A percentile compares a stretch with the other conserved stretches of the same genome.
Conservation (phyloP, 1,140 invertebrate species). For the Scaptomyza graminum region DNA sequence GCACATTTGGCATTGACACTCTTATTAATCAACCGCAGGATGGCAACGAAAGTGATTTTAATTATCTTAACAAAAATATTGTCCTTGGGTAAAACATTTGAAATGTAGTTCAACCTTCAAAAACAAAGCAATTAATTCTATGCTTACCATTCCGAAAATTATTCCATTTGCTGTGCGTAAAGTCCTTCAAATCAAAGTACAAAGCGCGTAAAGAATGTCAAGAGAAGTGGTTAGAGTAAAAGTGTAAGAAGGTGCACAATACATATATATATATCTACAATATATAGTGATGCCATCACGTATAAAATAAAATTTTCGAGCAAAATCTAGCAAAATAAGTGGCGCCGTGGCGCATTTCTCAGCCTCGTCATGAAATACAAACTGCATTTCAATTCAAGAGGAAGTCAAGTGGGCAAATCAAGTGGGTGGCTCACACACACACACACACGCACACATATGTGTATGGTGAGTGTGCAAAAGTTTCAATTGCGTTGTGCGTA, state of each 20-base stretch:
- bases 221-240: neutral
- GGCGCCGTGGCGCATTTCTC: constrained; percentile 46
- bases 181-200: constrained; percentile 36
- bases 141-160: too few relatives aligned
- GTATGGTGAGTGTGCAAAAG: constrained; percentile 26
- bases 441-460: constrained; percentile 12
- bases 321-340: constrained; percentile 73
- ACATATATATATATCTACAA: neutral
- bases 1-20: too few relatives aligned
- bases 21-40: too few relatives aligned
- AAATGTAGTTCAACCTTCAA: too few relatives aligned
- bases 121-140: too few relatives aligned
- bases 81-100: too few relatives aligned
- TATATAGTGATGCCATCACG: neutral
- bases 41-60: too few relatives aligned
- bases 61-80: too few relatives aligned
- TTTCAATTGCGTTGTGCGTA: constrained; percentile 67
- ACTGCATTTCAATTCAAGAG: constrained; percentile 71
- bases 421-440: constrained; percentile 55
- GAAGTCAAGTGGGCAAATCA: constrained; percentile 61
- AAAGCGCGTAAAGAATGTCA: constrained; percentile 26
- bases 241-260: neutral
- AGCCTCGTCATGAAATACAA: constrained; percentile 26
- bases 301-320: constrained; percentile 39
- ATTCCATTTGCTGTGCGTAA: neutral